These are phyloP conservation scores for Arenaria interpres DNA, from an alignment of 2,113 vertebrate species.

Conservation along the genomic window DNA sequence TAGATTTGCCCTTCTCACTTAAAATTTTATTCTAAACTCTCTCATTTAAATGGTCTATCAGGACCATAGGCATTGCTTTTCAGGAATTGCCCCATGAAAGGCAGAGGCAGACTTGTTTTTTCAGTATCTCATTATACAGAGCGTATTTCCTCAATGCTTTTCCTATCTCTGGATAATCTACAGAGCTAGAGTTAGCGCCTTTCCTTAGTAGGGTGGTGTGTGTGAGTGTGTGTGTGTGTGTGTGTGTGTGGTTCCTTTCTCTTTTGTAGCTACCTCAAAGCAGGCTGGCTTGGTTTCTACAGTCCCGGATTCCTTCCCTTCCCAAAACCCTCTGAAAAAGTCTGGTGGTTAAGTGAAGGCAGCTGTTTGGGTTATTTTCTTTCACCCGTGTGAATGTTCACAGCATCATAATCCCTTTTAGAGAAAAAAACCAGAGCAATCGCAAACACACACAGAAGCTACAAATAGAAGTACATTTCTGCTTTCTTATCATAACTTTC, in stretches of 20 bases:
- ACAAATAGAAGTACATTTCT: neutral
- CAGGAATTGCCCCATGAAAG: neutral
- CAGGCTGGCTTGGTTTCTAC: neutral
- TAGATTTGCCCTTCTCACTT: neutral
- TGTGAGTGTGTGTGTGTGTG: neutral
- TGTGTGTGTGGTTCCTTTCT: neutral
- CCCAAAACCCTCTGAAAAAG: slow-evolving; percentile 1
- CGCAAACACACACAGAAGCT: neutral
- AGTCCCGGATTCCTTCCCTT: neutral
- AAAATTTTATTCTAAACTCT: neutral
- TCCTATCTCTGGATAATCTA: neutral
- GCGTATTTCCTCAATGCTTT: neutral
- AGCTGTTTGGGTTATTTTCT: slow-evolving; percentile 19
- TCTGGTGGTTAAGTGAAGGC: neutral
- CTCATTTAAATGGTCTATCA: neutral
- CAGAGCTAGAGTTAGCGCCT: neutral
- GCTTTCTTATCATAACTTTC: neutral
- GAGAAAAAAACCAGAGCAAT: neutral
- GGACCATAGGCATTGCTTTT: neutral
- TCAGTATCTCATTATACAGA: neutral
- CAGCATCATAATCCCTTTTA: neutral
- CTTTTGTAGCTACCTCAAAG: neutral
- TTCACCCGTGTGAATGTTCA: neutral
- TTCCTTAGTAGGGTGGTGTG: neutral
- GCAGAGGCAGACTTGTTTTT: neutral